phyloP scores from a whole-genome alignment of 2,888 invertebrate genomes.

The Lasius fuliginosus region DNA sequence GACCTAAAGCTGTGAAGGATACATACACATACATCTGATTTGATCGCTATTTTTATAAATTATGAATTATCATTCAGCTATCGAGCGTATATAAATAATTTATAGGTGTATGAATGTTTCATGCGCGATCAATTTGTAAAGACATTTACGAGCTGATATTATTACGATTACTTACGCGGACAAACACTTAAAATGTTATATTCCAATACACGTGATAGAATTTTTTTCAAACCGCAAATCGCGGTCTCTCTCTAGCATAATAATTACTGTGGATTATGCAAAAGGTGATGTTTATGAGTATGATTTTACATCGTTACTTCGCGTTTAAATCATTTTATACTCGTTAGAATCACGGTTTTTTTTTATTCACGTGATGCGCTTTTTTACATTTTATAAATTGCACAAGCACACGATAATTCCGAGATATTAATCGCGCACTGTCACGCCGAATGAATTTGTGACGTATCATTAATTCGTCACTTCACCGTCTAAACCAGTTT shows the following conservation, averaged over 20 bases:
- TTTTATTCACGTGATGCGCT: background rate
- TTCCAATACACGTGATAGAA: background rate
- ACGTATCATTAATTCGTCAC: conserved; percentile 26
- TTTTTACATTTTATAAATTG: background rate
- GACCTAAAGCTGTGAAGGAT: background rate
- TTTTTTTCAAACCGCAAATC: conserved; percentile 13
- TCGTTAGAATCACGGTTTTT: background rate
- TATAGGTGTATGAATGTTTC: conserved; percentile 2
- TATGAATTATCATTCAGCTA: background rate
- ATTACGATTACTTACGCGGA: background rate
- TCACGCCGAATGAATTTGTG: background rate
- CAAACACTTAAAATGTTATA: background rate
- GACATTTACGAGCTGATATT: conserved; percentile 5
- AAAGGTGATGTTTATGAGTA: background rate
- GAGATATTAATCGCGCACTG: background rate
- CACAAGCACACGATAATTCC: background rate
- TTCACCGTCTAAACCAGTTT: conserved; percentile 37
- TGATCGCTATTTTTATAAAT: conserved; percentile 15
- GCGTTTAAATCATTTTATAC: background rate
- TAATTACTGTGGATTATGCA: conserved; percentile 38
- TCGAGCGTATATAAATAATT: conserved; percentile 28
- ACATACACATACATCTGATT: background rate
- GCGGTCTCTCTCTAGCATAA: background rate
- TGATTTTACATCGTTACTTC: conserved; percentile 8
- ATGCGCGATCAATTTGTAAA: background rate